Percentiles rank a stretch among this genome's conserved stretches.
These are phyloP conservation scores for Cryptocephalus primarius DNA, from an alignment of 2,888 invertebrate species.

Conservation along the genomic window DNA sequence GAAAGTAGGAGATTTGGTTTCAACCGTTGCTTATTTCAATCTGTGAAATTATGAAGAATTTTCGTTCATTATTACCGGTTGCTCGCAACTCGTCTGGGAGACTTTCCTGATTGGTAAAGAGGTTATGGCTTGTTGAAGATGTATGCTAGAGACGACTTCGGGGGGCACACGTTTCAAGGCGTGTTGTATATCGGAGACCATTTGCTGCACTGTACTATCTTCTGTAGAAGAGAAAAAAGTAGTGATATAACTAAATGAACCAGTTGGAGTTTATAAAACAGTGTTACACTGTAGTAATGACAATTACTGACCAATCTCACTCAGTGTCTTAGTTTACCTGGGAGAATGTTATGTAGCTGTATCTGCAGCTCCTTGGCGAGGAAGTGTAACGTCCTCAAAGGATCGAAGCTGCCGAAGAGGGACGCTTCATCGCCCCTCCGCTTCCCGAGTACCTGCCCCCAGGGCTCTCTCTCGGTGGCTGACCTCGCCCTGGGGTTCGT, in stretches of 20 bases:
- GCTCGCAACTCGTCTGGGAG: not conserved
- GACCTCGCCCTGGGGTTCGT: conserved; percentile 19
- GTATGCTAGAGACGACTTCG: conserved; percentile 28
- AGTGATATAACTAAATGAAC: not conserved
- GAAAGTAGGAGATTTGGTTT: no score
- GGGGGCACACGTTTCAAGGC: conserved; percentile 33
- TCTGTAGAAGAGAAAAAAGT: conserved; percentile 17
- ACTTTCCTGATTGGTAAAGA: conserved; percentile 9
- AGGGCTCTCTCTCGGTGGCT: conserved; percentile 18
- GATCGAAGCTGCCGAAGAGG: conserved; percentile 32
- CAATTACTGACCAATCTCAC: no score
- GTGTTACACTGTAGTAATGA: no score
- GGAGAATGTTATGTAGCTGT: conserved; percentile 23
- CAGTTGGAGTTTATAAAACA: no score
- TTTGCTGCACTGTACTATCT: conserved; percentile 28
- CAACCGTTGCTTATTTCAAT: no score
- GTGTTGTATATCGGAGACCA: conserved; percentile 31
- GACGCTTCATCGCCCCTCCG: conserved; percentile 22
- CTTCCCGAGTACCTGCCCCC: conserved; percentile 26
- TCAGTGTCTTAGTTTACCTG: conserved; percentile 22
- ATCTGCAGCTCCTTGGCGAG: conserved; percentile 32
- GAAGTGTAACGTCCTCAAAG: conserved; percentile 34
- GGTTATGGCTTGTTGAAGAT: conserved; percentile 19
- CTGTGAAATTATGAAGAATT: no score
- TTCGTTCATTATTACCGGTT: no score